Conservation (phyloP, 2,797 vertebrate genomes). For the Picus viridis region DNA sequence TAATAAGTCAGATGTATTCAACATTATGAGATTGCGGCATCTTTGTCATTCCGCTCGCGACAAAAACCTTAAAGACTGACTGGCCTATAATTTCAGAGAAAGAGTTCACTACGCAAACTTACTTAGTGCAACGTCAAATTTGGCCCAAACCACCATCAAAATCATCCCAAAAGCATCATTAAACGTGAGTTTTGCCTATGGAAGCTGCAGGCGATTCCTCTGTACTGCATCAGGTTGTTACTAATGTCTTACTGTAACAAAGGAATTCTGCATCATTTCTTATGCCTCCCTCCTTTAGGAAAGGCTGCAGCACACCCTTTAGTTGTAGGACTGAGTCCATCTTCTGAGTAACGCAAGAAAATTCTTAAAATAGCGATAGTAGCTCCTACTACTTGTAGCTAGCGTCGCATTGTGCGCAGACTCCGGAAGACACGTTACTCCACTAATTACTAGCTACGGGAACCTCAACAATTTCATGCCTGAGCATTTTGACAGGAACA, state of each 20-base stretch:
- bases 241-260: neutral
- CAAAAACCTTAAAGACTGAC: neutral
- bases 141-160: neutral
- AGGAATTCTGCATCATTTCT: neutral
- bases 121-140: neutral
- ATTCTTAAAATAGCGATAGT: neutral
- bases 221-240: neutral
- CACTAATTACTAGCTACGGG: neutral
- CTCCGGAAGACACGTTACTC: neutral
- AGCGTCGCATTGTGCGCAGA: neutral
- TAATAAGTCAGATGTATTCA: neutral
- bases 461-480: neutral
- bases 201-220: neutral
- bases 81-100: neutral
- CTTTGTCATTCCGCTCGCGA: neutral
- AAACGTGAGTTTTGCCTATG: neutral
- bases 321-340: neutral
- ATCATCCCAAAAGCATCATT: neutral
- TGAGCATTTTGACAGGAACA: neutral
- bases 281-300: neutral
- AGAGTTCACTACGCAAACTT: neutral
- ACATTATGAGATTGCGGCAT: neutral
- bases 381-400: neutral
- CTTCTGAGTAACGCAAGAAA: neutral
- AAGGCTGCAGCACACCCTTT: neutral